These are phyloP conservation scores for Perognathus longimembris DNA, from an alignment of 2,113 vertebrate species.

Conservation along the genomic window DNA sequence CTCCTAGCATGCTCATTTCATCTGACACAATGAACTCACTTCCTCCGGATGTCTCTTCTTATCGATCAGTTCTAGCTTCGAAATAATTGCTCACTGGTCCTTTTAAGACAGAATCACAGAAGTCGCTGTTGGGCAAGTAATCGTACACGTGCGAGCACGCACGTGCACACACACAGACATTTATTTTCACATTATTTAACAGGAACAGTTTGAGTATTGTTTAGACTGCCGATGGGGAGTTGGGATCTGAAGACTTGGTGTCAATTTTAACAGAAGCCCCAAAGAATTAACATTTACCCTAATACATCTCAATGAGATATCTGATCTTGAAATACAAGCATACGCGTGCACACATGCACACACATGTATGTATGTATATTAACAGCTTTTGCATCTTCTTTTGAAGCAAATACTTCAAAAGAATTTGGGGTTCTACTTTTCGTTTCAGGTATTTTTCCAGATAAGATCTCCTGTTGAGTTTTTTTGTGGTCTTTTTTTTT, in stretches of 20 bases:
- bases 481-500: too few relatives aligned
- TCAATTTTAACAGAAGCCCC: slow-evolving; percentile 2
- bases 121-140: background rate
- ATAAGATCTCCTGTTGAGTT: too few relatives aligned
- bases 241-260: background rate
- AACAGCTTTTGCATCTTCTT: too few relatives aligned
- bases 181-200: slow-evolving; percentile 19
- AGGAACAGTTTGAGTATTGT: background rate
- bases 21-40: slow-evolving; percentile 24
- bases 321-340: background rate
- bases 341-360: too few relatives aligned
- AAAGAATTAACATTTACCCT: background rate
- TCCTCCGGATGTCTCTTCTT: slow-evolving; percentile 1
- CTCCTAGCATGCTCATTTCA: slow-evolving; percentile 72
- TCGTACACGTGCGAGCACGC: background rate
- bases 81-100: slow-evolving; percentile 35
- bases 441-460: too few relatives aligned
- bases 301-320: background rate
- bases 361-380: background rate
- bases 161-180: background rate
- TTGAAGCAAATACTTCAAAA: too few relatives aligned
- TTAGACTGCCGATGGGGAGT: background rate
- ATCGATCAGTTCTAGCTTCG: slow-evolving; percentile 21
- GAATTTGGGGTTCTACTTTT: too few relatives aligned
- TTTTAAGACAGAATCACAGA: slow-evolving; percentile 44